These are phyloP conservation scores for Oophaga pumilio DNA, from an alignment of 2,113 vertebrate genomes.

Conservation along the genomic window DNA sequence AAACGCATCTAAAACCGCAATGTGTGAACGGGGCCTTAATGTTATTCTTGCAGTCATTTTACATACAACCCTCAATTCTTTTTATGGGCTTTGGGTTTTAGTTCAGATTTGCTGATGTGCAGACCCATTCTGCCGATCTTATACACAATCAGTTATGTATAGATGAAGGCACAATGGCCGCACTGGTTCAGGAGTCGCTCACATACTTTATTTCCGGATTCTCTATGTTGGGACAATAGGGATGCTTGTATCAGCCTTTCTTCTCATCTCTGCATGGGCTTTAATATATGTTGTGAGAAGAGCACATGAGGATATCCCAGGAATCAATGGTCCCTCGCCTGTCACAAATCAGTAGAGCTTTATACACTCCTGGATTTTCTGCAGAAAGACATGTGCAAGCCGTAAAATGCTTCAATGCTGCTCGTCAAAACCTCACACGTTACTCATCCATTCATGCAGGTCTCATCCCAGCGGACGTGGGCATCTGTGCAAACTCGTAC, in stretches of 20 bases:
- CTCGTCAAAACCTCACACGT: neutral
- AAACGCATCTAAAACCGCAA: too few species aligned
- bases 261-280: neutral
- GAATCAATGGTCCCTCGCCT: neutral
- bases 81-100: neutral
- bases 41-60: neutral
- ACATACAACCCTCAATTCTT: neutral
- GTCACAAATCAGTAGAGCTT: slow-evolving; percentile 2
- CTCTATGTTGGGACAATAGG: neutral
- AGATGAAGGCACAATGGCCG: neutral
- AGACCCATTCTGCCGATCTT: neutral
- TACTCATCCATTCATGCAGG: neutral
- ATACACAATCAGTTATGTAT: neutral
- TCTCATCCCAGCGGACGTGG: neutral
- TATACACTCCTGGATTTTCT: neutral
- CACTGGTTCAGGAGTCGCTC: neutral
- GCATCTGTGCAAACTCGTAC: neutral
- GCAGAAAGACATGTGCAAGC: slow-evolving; percentile 7
- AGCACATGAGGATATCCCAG: neutral
- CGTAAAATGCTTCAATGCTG: neutral
- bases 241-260: neutral
- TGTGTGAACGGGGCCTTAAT: too few species aligned
- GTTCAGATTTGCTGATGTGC: neutral
- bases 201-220: neutral
- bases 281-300: neutral